Conservation (phyloP, 2,888 invertebrate genomes). For the Tenodera sinensis region DNA sequence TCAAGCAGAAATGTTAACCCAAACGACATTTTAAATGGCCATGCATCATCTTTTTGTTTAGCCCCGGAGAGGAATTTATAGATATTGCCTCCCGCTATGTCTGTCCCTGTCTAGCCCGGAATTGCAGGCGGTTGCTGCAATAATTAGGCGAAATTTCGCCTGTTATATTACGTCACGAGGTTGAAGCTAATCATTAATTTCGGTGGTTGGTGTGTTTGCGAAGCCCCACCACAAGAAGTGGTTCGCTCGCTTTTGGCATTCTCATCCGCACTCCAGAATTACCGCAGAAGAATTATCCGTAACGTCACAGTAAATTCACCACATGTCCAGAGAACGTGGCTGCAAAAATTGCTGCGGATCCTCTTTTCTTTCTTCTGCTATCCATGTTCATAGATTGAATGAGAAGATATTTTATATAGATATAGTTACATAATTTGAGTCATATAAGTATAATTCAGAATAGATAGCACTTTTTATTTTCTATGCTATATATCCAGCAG, state of each 20-base stretch:
- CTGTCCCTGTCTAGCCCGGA: neutral
- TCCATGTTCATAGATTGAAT: no score
- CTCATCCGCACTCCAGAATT: neutral
- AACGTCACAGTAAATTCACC: neutral
- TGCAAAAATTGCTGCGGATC: neutral
- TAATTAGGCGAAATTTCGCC: slow-evolving; percentile 9
- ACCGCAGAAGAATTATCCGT: neutral
- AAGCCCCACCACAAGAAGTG: neutral
- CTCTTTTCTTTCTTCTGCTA: neutral
- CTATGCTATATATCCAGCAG: no score
- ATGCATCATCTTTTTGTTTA: slow-evolving; percentile 16
- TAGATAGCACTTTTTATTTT: no score
- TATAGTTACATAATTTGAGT: no score
- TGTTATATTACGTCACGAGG: slow-evolving; percentile 3
- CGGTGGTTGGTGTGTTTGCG: neutral
- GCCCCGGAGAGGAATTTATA: slow-evolving; percentile 17
- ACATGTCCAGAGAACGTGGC: neutral
- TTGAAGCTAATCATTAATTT: neutral
- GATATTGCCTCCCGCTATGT: slow-evolving; percentile 4
- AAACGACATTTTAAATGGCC: slow-evolving; percentile 25
- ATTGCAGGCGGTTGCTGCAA: neutral
- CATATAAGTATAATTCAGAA: no score
- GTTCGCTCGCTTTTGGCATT: neutral
- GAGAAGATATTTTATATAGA: no score
- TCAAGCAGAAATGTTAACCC: slow-evolving; percentile 20